phyloP scores from a whole-genome alignment of 2,113 vertebrate genomes.

The Nanger granti region DNA sequence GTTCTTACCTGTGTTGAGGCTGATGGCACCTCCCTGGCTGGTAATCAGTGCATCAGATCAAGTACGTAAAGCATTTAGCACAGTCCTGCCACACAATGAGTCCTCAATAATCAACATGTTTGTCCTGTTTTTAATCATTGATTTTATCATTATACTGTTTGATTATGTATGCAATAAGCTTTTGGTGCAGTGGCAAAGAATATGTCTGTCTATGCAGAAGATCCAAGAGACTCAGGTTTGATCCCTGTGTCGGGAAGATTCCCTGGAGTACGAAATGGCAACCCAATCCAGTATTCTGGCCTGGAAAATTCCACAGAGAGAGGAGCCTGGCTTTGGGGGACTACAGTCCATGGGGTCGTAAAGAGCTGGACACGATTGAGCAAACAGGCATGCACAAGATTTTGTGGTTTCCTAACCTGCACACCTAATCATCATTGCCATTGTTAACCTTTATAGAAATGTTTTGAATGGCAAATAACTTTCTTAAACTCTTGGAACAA shows the following conservation, averaged over 20 bases:
- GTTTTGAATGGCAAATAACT: background rate
- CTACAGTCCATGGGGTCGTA: background rate
- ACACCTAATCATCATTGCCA: background rate
- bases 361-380: background rate
- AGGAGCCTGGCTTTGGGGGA: background rate
- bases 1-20: background rate
- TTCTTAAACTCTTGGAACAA: background rate
- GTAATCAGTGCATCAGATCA: background rate
- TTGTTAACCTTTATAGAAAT: background rate
- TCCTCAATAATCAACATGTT: background rate
- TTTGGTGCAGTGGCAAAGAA: background rate
- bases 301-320: background rate
- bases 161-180: background rate
- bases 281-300: background rate
- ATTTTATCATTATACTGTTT: background rate
- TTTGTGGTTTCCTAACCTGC: background rate
- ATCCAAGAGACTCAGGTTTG: background rate
- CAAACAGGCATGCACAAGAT: background rate
- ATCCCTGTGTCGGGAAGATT: accelerated
- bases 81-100: background rate
- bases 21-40: background rate
- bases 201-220: background rate
- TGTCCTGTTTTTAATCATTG: background rate
- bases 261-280: background rate
- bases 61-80: background rate